Evolutionary conservation across 2,888 invertebrate species (phyloP).

Genomic region (Eristalinus sepulchralis): DNA sequence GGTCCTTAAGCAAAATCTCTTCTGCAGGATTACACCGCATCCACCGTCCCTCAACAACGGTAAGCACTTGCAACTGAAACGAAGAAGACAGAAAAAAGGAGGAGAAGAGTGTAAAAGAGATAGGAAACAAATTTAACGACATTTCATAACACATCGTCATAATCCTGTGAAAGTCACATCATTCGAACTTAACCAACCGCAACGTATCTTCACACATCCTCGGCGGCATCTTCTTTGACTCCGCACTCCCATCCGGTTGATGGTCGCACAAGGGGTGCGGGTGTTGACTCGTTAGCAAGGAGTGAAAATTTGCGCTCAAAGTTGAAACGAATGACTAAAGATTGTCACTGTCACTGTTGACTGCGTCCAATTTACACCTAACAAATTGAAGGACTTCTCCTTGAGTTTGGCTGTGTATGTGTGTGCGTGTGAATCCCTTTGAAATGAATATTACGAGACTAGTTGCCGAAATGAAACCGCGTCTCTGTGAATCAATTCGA

Average conservation of each 20-base stretch:
- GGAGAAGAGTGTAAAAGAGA: not conserved
- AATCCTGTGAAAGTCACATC: constrained; percentile 67
- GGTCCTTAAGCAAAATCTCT: constrained; percentile 55
- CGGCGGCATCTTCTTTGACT: not conserved
- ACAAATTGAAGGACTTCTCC: constrained; percentile 63
- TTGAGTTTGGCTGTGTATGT: constrained; percentile 32
- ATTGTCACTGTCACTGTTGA: constrained; percentile 67
- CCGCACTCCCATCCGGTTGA: not conserved
- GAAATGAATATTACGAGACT: not conserved
- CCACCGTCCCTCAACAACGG: constrained; percentile 24
- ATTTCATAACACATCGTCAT: constrained; percentile 50
- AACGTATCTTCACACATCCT: constrained; percentile 44
- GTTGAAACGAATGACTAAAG: constrained; percentile 63
- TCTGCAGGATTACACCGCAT: constrained; percentile 38
- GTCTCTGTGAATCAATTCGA: constrained; percentile 27
- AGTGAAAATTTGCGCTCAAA: constrained; percentile 49
- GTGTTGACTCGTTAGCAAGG: not conserved
- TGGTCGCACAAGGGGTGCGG: not conserved
- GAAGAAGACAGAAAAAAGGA: constrained; percentile 1
- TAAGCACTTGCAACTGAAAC: not conserved
- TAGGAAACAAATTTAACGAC: not conserved
- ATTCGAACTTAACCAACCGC: constrained; percentile 68
- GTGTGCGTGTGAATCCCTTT: not conserved
- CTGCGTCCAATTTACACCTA: constrained; percentile 71
- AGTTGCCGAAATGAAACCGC: not conserved